These are phyloP conservation scores for Epinephelus cyanopodus DNA, from an alignment of 2,113 vertebrate genomes.

Conservation along the genomic window DNA sequence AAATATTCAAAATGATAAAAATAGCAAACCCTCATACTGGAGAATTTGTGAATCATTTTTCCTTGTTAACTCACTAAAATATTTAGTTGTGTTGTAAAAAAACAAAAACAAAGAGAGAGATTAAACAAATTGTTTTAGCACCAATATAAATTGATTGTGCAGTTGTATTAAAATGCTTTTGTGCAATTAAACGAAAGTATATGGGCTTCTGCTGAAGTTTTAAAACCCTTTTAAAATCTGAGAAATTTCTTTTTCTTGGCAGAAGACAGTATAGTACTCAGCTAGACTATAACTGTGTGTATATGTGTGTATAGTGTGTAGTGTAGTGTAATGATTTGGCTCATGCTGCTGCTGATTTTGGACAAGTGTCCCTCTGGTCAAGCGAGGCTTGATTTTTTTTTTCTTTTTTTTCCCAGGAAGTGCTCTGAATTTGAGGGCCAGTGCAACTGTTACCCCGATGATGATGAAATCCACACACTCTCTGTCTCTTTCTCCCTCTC, in stretches of 20 bases:
- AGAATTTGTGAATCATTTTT: neutral
- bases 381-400: neutral
- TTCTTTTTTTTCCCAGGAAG: conserved; percentile 20
- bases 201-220: neutral
- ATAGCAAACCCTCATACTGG: neutral
- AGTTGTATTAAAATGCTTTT: neutral
- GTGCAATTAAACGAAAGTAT: neutral
- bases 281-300: conserved; percentile 19
- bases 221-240: conserved; percentile 22
- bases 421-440: conserved; percentile 47
- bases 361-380: conserved; percentile 61
- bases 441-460: conserved; percentile 44
- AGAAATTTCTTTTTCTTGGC: conserved; percentile 7
- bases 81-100: neutral
- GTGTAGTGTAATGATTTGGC: conserved; percentile 55
- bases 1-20: neutral
- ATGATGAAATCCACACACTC: conserved; percentile 33
- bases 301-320: conserved; percentile 32
- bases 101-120: neutral
- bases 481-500: neutral
- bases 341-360: conserved; percentile 55
- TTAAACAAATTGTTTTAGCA: neutral
- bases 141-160: neutral
- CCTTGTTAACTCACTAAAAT: neutral
- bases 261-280: conserved; percentile 20